These are phyloP conservation scores for Sebastiscus albofasciatus DNA, from an alignment of 2,797 vertebrate genomes.

Conservation along the genomic window DNA sequence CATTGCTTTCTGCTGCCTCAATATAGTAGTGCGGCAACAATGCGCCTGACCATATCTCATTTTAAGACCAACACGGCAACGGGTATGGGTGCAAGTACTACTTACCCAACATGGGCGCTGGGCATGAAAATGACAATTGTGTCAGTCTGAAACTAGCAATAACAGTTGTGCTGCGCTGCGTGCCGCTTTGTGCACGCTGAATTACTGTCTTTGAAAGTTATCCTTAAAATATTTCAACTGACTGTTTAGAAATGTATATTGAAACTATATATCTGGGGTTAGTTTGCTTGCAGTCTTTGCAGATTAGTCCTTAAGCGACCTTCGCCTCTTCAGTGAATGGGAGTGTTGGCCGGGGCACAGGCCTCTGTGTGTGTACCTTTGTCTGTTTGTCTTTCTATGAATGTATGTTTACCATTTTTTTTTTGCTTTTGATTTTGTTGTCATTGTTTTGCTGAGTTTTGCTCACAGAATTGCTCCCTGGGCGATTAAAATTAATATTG, in stretches of 20 bases:
- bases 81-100: too few species aligned
- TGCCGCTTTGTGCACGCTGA: neutral
- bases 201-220: neutral
- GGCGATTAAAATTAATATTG: conserved; percentile 77
- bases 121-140: too few species aligned
- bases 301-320: conserved; percentile 41
- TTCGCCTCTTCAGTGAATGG: conserved; percentile 23
- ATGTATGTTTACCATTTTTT: conserved; percentile 26
- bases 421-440: neutral
- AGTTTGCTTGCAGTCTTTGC: conserved; percentile 2
- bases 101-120: too few species aligned
- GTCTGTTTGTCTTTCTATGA: conserved; percentile 46
- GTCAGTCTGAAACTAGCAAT: too few species aligned
- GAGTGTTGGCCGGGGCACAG: neutral
- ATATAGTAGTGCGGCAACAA: too few species aligned
- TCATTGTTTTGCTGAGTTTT: conserved; percentile 23
- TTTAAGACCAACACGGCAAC: too few species aligned
- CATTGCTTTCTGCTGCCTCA: too few species aligned
- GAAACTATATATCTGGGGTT: neutral
- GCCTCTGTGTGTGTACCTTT: conserved; percentile 19
- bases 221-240: neutral
- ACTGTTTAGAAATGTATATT: neutral
- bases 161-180: too few species aligned
- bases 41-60: too few species aligned
- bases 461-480: conserved; percentile 59